These are phyloP conservation scores for Aurelia sp. DNA, from an alignment of 30 jellyfish, hydroid and myxozoan species.

Conservation along the genomic window DNA sequence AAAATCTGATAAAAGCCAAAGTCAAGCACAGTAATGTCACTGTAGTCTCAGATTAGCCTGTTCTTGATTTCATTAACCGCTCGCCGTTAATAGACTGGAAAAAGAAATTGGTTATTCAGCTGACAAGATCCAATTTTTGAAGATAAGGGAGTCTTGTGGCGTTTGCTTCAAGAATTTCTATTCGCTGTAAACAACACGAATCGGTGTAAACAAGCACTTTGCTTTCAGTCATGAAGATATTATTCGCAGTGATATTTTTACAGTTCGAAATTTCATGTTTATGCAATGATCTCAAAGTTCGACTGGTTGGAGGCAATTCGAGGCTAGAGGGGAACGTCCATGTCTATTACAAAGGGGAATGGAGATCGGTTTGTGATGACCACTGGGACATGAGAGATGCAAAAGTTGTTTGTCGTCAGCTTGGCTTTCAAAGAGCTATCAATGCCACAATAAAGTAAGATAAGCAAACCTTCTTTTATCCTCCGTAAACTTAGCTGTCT, in stretches of 20 bases:
- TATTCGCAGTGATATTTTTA: background rate
- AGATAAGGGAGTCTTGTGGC: too few relatives aligned
- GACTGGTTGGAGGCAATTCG: conserved; percentile 79
- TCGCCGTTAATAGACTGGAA: too few relatives aligned
- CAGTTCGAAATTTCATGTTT: background rate
- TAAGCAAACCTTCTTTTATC: too few relatives aligned
- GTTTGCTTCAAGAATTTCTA: too few relatives aligned
- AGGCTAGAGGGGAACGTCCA: conserved; percentile 82
- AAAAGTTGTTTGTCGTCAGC: conserved; percentile 93
- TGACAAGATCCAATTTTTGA: too few relatives aligned
- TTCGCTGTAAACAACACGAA: background rate
- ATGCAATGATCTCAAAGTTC: conserved; percentile 26
- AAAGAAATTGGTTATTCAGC: too few relatives aligned
- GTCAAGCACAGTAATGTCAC: too few relatives aligned
- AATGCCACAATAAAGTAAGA: conserved; percentile 74
- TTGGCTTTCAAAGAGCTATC: conserved; percentile 76
- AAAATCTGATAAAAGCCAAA: too few relatives aligned
- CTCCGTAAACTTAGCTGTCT: too few relatives aligned
- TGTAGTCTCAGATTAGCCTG: too few relatives aligned
- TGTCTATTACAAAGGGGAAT: conserved; percentile 68
- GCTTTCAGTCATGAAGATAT: background rate
- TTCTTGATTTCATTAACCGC: too few relatives aligned
- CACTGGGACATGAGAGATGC: conserved; percentile 94
- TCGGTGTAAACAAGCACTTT: background rate
- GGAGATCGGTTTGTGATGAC: conserved; percentile 93